A percentile compares a stretch with the other conserved stretches of the same genome.
Conservation (phyloP, 2,888 invertebrate genomes). For the Lumbricus terrestris region DNA sequence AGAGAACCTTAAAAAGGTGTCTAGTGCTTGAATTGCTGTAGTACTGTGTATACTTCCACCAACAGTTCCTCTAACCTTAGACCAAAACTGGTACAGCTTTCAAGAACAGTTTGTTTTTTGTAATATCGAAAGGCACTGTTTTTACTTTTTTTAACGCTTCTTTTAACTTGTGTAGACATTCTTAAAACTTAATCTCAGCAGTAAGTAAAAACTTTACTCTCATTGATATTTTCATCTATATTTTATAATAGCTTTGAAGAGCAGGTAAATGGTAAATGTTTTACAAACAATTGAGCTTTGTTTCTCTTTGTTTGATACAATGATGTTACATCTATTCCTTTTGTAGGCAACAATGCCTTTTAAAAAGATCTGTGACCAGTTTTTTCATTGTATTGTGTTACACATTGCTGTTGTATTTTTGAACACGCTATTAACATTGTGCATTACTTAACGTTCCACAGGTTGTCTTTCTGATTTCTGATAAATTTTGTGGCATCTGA, state of each 20-base stretch:
- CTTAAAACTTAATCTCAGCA: too few species aligned
- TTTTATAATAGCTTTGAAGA: background rate
- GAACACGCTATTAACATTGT: background rate
- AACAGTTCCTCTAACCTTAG: background rate
- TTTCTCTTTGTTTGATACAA: background rate
- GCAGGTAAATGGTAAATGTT: too few species aligned
- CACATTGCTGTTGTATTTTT: background rate
- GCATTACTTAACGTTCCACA: too few species aligned
- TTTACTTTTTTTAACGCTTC: background rate
- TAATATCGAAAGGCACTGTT: background rate
- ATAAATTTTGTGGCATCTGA: too few species aligned
- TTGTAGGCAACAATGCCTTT: background rate
- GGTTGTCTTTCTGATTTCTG: too few species aligned
- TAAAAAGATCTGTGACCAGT: background rate
- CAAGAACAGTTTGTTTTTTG: background rate
- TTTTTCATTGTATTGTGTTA: background rate
- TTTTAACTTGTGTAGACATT: background rate
- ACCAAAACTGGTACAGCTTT: background rate
- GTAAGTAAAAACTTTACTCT: background rate
- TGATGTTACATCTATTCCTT: background rate
- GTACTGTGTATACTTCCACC: background rate
- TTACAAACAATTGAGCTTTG: too few species aligned
- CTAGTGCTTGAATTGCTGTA: background rate
- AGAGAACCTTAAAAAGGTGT: background rate
- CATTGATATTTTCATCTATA: background rate